A percentile compares a stretch with the other conserved stretches of the same genome.
These are phyloP conservation scores for Leptodirus hochenwartii DNA, from an alignment of 2,888 invertebrate species.

Conservation along the genomic window DNA sequence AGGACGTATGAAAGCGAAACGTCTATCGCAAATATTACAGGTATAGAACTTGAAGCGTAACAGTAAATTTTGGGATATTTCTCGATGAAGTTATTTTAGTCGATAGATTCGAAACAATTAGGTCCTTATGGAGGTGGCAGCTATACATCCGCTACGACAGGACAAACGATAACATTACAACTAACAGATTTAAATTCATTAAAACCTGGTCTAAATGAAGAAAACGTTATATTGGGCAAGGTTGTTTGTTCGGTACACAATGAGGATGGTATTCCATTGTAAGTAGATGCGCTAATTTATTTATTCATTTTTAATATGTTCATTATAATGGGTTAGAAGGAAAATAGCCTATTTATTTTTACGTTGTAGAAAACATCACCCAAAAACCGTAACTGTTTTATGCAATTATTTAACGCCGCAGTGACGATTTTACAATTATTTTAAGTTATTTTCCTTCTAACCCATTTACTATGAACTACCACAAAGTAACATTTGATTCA, in stretches of 20 bases:
- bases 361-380: too few species aligned
- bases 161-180: slow-evolving; percentile 32
- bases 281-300: slow-evolving; percentile 25
- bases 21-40: slow-evolving; percentile 47
- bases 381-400: too few species aligned
- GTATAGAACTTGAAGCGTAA: too few species aligned
- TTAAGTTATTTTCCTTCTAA: too few species aligned
- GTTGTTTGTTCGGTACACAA: slow-evolving; percentile 66
- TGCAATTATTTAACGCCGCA: too few species aligned
- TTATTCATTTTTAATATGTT: slow-evolving; percentile 1
- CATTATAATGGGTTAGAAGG: too few species aligned
- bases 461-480: too few species aligned
- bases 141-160: slow-evolving; percentile 30
- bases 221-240: slow-evolving; percentile 52
- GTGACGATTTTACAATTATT: too few species aligned
- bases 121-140: slow-evolving; percentile 46
- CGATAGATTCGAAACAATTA: slow-evolving; percentile 45
- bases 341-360: too few species aligned
- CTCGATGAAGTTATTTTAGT: slow-evolving; percentile 26
- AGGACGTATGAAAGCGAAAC: slow-evolving; percentile 59
- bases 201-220: slow-evolving; percentile 41
- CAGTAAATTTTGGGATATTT: neutral
- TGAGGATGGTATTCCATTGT: slow-evolving; percentile 64
- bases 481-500: too few species aligned
- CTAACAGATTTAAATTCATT: slow-evolving; percentile 34